These are phyloP conservation scores for Pachydiplax longipennis DNA, from an alignment of 2,888 invertebrate species.

Conservation along the genomic window DNA sequence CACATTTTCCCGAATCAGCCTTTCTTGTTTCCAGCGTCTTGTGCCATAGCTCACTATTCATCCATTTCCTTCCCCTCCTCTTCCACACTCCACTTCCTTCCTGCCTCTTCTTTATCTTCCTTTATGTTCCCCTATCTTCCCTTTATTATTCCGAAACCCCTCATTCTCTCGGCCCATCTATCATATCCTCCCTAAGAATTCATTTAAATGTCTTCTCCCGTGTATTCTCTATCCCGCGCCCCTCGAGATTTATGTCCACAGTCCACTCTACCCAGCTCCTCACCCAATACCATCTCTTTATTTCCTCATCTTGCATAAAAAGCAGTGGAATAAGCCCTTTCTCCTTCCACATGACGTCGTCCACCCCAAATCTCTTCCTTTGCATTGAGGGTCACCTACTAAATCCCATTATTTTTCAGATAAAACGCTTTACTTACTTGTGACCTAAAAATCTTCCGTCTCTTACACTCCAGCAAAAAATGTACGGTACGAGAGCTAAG, in stretches of 20 bases:
- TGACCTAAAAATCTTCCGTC: not conserved
- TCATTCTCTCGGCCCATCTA: not conserved
- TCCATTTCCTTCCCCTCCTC: too few species aligned
- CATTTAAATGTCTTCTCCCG: not conserved
- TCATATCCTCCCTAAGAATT: not conserved
- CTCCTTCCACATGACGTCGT: too few species aligned
- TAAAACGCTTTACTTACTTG: not conserved
- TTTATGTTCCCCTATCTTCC: not conserved
- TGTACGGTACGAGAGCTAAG: not conserved
- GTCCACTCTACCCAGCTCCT: not conserved
- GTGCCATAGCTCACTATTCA: too few species aligned
- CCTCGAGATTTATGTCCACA: not conserved
- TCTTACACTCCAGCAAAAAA: not conserved
- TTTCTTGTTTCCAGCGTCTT: too few species aligned
- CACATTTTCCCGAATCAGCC: too few species aligned
- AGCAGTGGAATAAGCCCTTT: too few species aligned
- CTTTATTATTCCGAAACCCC: not conserved
- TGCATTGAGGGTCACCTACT: not conserved
- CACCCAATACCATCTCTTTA: too few species aligned
- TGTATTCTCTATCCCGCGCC: not conserved
- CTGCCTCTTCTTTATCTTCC: not conserved
- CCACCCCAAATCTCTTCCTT: not conserved
- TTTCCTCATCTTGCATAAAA: too few species aligned
- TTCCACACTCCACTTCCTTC: too few species aligned
- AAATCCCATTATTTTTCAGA: not conserved